Base-by-base conservation (phyloP, 1,140 invertebrate species). In the Drosophila burlai region DNA sequence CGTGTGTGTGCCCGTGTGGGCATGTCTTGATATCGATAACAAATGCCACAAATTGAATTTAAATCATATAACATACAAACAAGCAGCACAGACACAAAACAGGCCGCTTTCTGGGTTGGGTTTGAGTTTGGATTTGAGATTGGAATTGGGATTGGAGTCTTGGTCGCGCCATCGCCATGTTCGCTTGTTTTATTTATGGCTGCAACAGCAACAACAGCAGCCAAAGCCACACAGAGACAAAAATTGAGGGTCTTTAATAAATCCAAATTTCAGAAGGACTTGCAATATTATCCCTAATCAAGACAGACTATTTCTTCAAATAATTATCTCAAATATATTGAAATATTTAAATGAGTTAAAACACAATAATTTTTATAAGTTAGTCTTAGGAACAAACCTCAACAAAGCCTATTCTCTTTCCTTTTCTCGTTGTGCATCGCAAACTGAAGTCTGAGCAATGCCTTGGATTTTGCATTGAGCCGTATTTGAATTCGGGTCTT, bases 1-100 rank as follows among this genome's bases (percentile, higher is more conserved):
- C 24, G 60, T 47, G 16, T 24, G 34, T 59, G 71, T 54, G 46
- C 54, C 47, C 38, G 61, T 55, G 34, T 58, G 63, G 55, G 46
- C 57, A 64, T 84, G 84, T 84, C 85, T 87, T 89, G 81, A 79
- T 87, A 87, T 87, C 84, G 84, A 87, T 87, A 87, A 87, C 84
- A 84, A 87, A 87, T 75, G 85, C 84, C 84, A 80, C 85, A 87
- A 87, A 87, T 87, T 87, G 84, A 87, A 87, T 87, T 87, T 87
- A 87, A 87, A 87, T 87, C 84, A 89, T 89, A 81, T 84, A 81
- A 81, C 84, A 87, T 58, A 78, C 62, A 65, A 46, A 79, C 59
- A 78, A 73, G 67, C 46, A 43, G 24, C 50, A 49, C 57, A 68
- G 54, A 74, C 50, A 50, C 65, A 65, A 52, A 52, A 61, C 45